Percentiles rank a stretch among this genome's conserved stretches.
Evolutionary conservation across 2,113 vertebrate genomes (phyloP).

Genomic region (Hemichromis elongatus): DNA sequence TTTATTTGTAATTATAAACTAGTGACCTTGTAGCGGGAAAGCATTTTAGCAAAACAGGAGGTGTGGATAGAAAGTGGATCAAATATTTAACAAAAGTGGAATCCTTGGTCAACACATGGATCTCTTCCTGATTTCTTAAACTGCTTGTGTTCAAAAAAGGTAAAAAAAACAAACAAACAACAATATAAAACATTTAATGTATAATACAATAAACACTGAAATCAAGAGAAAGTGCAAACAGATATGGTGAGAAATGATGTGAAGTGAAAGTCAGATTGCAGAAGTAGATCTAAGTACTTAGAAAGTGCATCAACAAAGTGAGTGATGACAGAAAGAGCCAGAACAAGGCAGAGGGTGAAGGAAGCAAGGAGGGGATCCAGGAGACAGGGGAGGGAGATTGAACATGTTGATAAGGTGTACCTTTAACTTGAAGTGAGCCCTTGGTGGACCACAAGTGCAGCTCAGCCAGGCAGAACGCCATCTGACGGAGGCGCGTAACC

Average conservation of each 20-base stretch:
- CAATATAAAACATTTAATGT: not conserved
- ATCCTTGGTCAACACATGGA: not conserved
- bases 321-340: slow-evolving; percentile 36
- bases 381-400: slow-evolving; percentile 31
- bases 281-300: not conserved
- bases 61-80: not conserved
- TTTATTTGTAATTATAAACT: not conserved
- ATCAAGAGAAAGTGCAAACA: slow-evolving; percentile 20
- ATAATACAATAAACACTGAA: not conserved
- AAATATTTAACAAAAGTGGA: not conserved
- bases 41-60: not conserved
- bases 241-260: not conserved
- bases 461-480: slow-evolving; percentile 95
- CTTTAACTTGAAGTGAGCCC: slow-evolving; percentile 83
- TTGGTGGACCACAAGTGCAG: slow-evolving; percentile 94
- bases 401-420: slow-evolving; percentile 72
- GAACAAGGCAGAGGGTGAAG: slow-evolving; percentile 1
- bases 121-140: not conserved
- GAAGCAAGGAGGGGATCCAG: not conserved
- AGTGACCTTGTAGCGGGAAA: not conserved
- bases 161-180: no score
- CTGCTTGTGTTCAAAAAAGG: not conserved
- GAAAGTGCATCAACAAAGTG: slow-evolving; percentile 55
- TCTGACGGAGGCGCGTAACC: slow-evolving; percentile 74
- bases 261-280: slow-evolving; percentile 26